phyloP scores from a whole-genome alignment of 2,888 invertebrate genomes.

The Hyposoter didymator region DNA sequence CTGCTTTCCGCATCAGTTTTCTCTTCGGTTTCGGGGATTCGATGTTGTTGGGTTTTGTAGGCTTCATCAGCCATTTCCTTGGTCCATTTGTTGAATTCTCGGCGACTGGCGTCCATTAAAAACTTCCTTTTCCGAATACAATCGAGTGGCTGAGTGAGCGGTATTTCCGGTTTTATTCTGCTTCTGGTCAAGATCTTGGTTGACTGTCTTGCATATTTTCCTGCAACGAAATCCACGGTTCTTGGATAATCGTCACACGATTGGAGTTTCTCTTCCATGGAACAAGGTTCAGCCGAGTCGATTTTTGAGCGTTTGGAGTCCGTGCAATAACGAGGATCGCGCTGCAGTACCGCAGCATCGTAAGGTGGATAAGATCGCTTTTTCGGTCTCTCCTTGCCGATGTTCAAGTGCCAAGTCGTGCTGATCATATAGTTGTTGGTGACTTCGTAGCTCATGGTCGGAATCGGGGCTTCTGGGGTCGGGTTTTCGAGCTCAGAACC shows the following conservation, averaged over 20 bases:
- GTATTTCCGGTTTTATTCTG: conserved; percentile 43
- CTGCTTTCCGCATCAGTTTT: neutral
- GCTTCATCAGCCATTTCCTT: conserved; percentile 71
- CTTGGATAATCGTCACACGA: conserved; percentile 75
- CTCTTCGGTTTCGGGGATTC: conserved; percentile 43
- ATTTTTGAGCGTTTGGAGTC: conserved; percentile 11
- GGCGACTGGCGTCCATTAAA: conserved; percentile 68
- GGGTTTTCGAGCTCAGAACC: conserved; percentile 73
- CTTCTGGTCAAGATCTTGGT: conserved; percentile 59
- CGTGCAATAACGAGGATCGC: conserved; percentile 60
- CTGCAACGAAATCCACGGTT: conserved; percentile 73
- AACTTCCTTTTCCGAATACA: conserved; percentile 70
- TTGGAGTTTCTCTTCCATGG: conserved; percentile 66
- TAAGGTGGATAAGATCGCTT: conserved; percentile 65
- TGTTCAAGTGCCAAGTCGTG: conserved; percentile 76
- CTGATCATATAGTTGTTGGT: conserved; percentile 72
- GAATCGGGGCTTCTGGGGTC: conserved; percentile 57
- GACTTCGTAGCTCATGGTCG: conserved; percentile 66
- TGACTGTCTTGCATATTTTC: conserved; percentile 34
- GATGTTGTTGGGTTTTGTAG: conserved; percentile 73
- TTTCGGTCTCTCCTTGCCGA: conserved; percentile 70
- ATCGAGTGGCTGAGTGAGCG: conserved; percentile 67
- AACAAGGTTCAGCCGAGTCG: conserved; percentile 32
- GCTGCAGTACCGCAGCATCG: conserved; percentile 55
- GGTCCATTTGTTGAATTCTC: conserved; percentile 68